Base-by-base conservation (phyloP, 2,797 vertebrate genomes). In the Sebastiscus albofasciatus region DNA sequence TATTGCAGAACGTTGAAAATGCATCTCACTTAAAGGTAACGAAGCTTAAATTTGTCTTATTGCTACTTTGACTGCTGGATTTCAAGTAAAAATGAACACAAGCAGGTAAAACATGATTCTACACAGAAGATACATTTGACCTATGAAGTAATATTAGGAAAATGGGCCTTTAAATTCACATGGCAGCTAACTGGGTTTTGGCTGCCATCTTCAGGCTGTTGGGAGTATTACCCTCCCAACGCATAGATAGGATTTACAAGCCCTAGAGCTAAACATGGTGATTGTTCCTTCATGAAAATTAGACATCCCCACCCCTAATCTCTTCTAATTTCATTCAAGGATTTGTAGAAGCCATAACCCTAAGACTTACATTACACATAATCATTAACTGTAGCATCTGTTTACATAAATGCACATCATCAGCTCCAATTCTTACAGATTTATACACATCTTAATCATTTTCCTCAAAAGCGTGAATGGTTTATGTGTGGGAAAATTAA, bases 161-260 rank as follows among this genome's bases (percentile, higher is more conserved):
- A 91, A 84, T 64, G 65, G 83, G 68, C 55, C 74, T 72, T 62
- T 74, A 82, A 79, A 86, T 79, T 72, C 80, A 69, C 27, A 75
- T 65, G 65, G 80, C 85, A 83, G 88, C 91, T 92, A 79, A 83
- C 93, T 93, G 90, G 94, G 93, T 96, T 95, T 91, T 94, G 95
- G 93, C 95, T 96, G 96, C 96, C 96, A 96, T 96, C 96, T 96
- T 95, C 94, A 96, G 95, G 93, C 75, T 36, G 22, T 31, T 70
- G 64, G 13, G 56, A 74, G 86, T 74, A 92, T 82, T 89, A 80
- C 91, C 77, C 4, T 59, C 24, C 36, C 26, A 75, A 66, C 49
- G 69, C 81, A 84, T 6, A 71, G 74, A 80, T 56, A 59, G 86
- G 69, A 87, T 90, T 87, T 88, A 86, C 84, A 88, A 92, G 85